phyloP scores from a whole-genome alignment of 2,888 invertebrate species.

The Campoplex nolae region DNA sequence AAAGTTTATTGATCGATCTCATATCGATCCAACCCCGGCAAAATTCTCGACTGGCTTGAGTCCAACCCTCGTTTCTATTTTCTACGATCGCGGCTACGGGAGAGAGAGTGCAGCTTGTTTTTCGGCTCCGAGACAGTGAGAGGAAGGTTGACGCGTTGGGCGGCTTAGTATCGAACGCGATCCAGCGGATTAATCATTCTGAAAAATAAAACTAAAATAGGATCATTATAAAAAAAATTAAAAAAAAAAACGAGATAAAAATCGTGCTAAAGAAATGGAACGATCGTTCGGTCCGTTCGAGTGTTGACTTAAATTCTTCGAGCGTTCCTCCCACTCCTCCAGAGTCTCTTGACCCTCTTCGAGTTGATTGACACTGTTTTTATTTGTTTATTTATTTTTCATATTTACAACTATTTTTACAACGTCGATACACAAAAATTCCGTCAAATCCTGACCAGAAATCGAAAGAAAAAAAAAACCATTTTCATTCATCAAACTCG shows the following conservation, averaged over 20 bases:
- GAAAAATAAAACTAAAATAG: constrained; percentile 6
- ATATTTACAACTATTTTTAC: background rate
- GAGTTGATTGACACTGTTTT: background rate
- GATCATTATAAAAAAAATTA: background rate
- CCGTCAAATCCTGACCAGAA: background rate
- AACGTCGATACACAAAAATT: background rate
- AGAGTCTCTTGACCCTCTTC: background rate
- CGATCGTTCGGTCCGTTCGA: background rate
- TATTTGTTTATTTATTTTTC: background rate
- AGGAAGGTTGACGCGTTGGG: constrained; percentile 21
- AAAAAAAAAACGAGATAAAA: background rate
- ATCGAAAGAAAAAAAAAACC: too few species aligned
- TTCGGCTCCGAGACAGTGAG: constrained; percentile 37
- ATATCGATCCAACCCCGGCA: constrained; percentile 48
- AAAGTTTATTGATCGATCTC: constrained; percentile 48
- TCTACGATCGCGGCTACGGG: constrained; percentile 73
- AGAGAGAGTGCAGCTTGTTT: constrained; percentile 40
- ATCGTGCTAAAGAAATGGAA: background rate
- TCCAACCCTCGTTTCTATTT: constrained; percentile 80
- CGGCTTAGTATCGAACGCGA: constrained; percentile 63
- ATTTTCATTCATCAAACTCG: background rate
- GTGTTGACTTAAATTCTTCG: background rate
- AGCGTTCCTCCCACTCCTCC: background rate
- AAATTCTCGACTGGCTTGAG: constrained; percentile 75
- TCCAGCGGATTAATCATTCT: constrained; percentile 63